Conservation (phyloP, 1,140 invertebrate genomes). For the Tribolium castaneum region DNA sequence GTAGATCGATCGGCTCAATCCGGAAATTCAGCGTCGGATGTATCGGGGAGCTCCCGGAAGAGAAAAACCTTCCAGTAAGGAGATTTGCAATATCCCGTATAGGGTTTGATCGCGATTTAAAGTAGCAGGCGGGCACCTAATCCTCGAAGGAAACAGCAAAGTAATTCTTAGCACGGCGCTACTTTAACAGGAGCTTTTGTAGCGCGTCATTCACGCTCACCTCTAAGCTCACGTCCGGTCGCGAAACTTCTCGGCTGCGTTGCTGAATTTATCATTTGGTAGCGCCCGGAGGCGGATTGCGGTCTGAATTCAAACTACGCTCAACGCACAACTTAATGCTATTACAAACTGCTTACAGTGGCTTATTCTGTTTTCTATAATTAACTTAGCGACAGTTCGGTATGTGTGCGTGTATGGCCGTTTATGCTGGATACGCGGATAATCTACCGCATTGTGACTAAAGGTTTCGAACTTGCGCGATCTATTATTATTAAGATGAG, state of each 20-base stretch:
- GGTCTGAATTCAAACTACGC: conserved; percentile 50
- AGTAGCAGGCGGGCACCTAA: conserved; percentile 47
- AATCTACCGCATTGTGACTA: conserved; percentile 15
- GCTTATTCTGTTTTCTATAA: conserved; percentile 42
- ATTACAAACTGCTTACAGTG: conserved; percentile 51
- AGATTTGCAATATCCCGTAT: conserved; percentile 38
- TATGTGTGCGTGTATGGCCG: conserved; percentile 6
- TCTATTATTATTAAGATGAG: conserved; percentile 17
- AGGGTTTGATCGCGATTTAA: conserved; percentile 49
- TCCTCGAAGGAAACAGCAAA: conserved; percentile 48
- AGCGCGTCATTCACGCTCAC: conserved; percentile 43
- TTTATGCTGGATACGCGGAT: background rate
- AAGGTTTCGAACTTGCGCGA: background rate
- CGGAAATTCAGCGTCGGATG: conserved; percentile 16
- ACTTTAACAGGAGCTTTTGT: conserved; percentile 50
- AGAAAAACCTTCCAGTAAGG: conserved; percentile 30
- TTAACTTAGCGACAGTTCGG: conserved; percentile 40
- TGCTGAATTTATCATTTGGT: conserved; percentile 49
- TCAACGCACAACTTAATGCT: conserved; percentile 49
- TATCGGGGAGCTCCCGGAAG: conserved; percentile 19
- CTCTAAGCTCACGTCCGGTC: conserved; percentile 52
- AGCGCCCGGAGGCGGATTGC: conserved; percentile 45
- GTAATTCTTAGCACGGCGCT: conserved; percentile 51
- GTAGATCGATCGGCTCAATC: background rate
- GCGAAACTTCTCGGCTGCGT: conserved; percentile 49